phyloP scores from a whole-genome alignment of 2,888 invertebrate genomes.

The Chalcosyrphus nemorum region DNA sequence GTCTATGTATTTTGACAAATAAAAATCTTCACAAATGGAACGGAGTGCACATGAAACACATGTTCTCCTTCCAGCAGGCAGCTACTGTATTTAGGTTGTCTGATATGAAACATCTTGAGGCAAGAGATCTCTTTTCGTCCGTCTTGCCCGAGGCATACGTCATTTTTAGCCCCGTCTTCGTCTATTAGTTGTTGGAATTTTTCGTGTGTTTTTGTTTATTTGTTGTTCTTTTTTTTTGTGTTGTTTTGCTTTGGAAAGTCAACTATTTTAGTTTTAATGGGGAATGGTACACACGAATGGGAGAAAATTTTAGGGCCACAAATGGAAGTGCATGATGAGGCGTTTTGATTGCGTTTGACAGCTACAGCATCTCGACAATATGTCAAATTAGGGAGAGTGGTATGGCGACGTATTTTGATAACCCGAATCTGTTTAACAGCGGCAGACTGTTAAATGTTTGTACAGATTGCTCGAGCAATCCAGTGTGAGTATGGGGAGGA shows the following conservation, averaged over 20 bases:
- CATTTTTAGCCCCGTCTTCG: conserved; percentile 11
- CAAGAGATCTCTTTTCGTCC: no score
- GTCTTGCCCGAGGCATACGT: no score
- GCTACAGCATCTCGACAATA: conserved; percentile 71
- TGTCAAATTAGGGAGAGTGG: conserved; percentile 72
- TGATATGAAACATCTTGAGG: conserved; percentile 68
- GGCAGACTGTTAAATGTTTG: conserved; percentile 57
- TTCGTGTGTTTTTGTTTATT: conserved; percentile 65
- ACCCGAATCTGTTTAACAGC: conserved; percentile 62
- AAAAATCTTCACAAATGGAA: conserved; percentile 55
- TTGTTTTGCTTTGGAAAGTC: conserved; percentile 71
- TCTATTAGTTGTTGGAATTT: conserved; percentile 57
- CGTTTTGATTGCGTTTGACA: conserved; percentile 69
- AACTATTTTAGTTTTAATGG: conserved; percentile 70
- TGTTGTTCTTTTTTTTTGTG: no score
- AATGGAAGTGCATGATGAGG: conserved; percentile 67
- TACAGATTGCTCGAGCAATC: conserved; percentile 46
- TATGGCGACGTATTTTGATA: conserved; percentile 69
- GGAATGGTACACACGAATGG: conserved; percentile 34
- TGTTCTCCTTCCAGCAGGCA: conserved; percentile 38
- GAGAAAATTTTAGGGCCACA: conserved; percentile 37
- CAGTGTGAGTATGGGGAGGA: conserved; percentile 12
- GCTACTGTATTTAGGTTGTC: conserved; percentile 52
- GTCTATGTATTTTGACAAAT: conserved; percentile 62
- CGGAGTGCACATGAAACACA: conserved; percentile 64